These are phyloP conservation scores for Zeugodacus cucurbitae DNA, from an alignment of 1,140 invertebrate species.

Conservation along the genomic window DNA sequence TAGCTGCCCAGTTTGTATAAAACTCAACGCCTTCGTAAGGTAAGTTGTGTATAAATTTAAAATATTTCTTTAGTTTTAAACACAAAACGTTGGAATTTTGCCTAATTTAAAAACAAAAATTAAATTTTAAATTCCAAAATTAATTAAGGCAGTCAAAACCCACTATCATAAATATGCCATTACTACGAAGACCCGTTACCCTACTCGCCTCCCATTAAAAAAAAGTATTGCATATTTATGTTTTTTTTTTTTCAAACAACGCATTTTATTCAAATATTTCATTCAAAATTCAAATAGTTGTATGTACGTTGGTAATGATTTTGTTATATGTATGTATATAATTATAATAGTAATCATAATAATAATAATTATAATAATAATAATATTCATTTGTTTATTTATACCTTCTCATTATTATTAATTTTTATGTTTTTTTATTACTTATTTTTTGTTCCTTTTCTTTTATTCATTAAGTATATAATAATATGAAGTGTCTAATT, in stretches of 20 bases:
- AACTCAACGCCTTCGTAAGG: no score
- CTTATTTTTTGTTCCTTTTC: no score
- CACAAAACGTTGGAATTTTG: no score
- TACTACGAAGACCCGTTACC: no score
- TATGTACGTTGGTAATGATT: conserved; percentile 38
- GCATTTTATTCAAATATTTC: conserved; percentile 39
- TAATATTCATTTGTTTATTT: conserved; percentile 9
- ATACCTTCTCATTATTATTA: not conserved
- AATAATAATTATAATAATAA: conserved; percentile 23
- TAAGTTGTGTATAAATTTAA: no score
- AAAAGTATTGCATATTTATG: not conserved
- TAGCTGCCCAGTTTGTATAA: no score
- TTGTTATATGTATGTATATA: conserved; percentile 38
- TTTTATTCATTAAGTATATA: not conserved
- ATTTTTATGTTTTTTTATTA: not conserved
- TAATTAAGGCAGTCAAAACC: no score
- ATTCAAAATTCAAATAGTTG: conserved; percentile 37
- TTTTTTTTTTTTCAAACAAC: conserved; percentile 28
- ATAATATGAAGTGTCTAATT: conserved; percentile 32
- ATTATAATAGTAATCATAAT: conserved; percentile 26
- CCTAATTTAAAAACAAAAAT: no score
- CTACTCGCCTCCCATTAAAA: no score
- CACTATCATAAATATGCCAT: no score
- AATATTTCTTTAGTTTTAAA: no score
- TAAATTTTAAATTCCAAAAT: no score